A percentile compares a stretch with the other conserved stretches of the same genome.
These are phyloP conservation scores for Drosophila ambigua DNA, from an alignment of 1,140 invertebrate species.

Conservation along the genomic window DNA sequence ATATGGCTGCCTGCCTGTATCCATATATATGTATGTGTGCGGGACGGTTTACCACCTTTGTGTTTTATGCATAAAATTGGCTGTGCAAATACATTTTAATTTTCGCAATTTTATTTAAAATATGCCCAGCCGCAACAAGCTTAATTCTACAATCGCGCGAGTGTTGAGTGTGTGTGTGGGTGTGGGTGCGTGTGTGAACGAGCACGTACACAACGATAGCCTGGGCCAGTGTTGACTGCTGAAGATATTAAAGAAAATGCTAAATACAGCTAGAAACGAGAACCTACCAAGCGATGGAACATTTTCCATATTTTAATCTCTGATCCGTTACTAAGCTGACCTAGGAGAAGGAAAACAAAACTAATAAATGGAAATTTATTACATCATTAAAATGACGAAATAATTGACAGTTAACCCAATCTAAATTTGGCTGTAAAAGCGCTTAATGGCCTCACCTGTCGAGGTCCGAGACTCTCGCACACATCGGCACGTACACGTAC, in stretches of 20 bases:
- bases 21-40: background rate
- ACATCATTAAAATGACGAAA: no score
- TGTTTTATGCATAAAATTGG: constrained; percentile 34
- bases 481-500: constrained; percentile 4
- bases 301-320: no score
- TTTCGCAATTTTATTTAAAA: constrained; percentile 63
- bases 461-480: no score
- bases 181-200: constrained; percentile 5
- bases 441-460: no score
- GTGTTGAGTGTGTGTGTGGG: constrained; percentile 1
- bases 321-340: no score
- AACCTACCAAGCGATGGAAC: no score
- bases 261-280: no score
- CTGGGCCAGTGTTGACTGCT: constrained; percentile 25
- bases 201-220: constrained; percentile 18
- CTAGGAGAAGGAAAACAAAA: no score
- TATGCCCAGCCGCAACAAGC: constrained; percentile 44
- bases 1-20: background rate
- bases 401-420: no score
- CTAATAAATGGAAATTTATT: no score
- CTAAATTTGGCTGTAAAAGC: no score
- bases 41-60: constrained; percentile 46
- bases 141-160: constrained; percentile 15
- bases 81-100: constrained; percentile 70
- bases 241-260: constrained; percentile 2